Conservation (phyloP, 2,888 invertebrate species). For the Cactoblastis cactorum region DNA sequence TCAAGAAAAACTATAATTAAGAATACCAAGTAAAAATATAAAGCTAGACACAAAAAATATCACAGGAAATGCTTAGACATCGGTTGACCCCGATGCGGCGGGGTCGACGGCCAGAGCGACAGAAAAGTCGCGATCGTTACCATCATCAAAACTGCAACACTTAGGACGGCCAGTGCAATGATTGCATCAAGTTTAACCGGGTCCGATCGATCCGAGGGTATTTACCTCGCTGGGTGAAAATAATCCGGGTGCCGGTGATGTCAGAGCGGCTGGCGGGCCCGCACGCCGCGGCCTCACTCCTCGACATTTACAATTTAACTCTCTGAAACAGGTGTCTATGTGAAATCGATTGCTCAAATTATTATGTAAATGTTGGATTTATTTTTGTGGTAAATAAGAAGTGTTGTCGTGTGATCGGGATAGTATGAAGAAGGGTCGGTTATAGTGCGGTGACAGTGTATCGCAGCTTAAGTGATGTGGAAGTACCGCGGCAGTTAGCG, state of each 20-base stretch:
- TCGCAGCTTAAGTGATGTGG: slow-evolving; percentile 15
- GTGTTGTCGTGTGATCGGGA: not conserved
- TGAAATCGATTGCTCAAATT: slow-evolving; percentile 1
- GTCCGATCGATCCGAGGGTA: slow-evolving; percentile 78
- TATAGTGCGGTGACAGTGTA: slow-evolving; percentile 7
- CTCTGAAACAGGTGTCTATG: not conserved
- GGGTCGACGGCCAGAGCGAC: slow-evolving; percentile 13
- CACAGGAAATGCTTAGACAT: slow-evolving; percentile 12
- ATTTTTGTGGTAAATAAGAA: not conserved
- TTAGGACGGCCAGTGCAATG: slow-evolving; percentile 73
- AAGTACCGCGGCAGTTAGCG: slow-evolving; percentile 27
- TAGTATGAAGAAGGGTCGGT: not conserved
- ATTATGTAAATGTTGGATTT: not conserved
- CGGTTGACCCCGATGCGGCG: slow-evolving; percentile 22
- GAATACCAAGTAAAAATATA: not conserved
- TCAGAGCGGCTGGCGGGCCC: slow-evolving; percentile 38
- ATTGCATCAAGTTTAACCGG: slow-evolving; percentile 77
- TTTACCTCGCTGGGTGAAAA: slow-evolving; percentile 78
- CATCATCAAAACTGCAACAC: slow-evolving; percentile 54
- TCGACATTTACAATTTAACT: not conserved
- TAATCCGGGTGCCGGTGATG: slow-evolving; percentile 77
- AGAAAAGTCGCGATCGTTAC: slow-evolving; percentile 25
- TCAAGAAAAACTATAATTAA: not conserved
- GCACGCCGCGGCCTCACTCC: slow-evolving; percentile 11
- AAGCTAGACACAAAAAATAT: slow-evolving; percentile 1